Conservation (phyloP, 2,113 vertebrate species). For the Delphinus delphis region DNA sequence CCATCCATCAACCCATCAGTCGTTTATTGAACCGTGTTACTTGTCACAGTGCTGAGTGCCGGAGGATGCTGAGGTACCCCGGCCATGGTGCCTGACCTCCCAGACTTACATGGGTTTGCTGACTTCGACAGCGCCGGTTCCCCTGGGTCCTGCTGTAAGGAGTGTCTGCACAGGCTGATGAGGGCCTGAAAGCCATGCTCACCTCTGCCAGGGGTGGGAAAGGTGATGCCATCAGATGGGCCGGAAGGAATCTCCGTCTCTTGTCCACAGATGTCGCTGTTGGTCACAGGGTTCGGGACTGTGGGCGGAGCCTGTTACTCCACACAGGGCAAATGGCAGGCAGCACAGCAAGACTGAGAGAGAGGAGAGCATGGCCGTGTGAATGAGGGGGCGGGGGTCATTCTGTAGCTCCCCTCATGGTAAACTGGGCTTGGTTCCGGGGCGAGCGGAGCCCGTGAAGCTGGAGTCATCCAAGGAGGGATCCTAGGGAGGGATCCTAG, state of each 20-base stretch:
- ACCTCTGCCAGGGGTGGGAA: neutral
- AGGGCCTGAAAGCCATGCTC: too few relatives aligned
- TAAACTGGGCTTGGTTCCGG: too few relatives aligned
- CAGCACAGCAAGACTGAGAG: neutral
- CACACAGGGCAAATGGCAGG: neutral
- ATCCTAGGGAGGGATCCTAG: neutral
- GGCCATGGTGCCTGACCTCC: neutral
- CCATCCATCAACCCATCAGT: neutral
- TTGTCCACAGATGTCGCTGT: too few relatives aligned
- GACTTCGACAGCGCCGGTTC: accelerated
- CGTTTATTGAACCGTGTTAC: neutral
- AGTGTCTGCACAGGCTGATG: neutral
- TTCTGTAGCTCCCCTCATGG: neutral
- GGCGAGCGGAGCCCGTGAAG: neutral
- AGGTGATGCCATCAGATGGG: neutral
- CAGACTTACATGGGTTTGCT: neutral
- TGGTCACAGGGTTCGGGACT: neutral
- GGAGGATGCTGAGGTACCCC: neutral
- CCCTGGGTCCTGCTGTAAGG: neutral
- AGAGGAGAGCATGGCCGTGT: neutral
- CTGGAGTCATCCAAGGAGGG: neutral
- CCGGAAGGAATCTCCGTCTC: neutral
- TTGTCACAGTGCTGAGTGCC: too few relatives aligned
- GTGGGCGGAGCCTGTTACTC: neutral
- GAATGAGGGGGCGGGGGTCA: neutral